Base-by-base conservation (phyloP, 2,113 vertebrate genomes). In the Lipophrys pholis region DNA sequence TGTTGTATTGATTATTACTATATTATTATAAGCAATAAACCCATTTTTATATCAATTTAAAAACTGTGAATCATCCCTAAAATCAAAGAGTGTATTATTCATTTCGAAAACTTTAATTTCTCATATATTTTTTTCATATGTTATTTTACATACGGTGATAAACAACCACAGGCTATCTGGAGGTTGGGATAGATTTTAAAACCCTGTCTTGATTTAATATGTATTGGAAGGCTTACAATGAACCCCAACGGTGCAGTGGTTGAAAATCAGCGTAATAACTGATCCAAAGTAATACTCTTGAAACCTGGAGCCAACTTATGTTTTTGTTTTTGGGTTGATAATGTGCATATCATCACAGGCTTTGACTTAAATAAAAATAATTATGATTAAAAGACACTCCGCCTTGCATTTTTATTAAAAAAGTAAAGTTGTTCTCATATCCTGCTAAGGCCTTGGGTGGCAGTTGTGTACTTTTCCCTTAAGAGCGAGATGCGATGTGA, bases 171-270 rank as follows among this genome's bases (percentile, higher is more conserved):
- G 48, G 76, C 40, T 66, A 17, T 65, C 43, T 45, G 62, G 69
- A 21, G 53, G 61, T 65, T 41, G 39, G 30, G 60, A 66, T 36
- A 66, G 15, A 67, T 56, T 64, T 69, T 14, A 62, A 64, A 46
- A 59, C 48, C 21, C 30, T 11, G 42, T 70, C 38, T 50, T 75
- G 56, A 78, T 75, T 75, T 54, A 16, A 49, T 42, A 52, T 62
- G 49, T 16, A 35, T 55, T 6, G n/a, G n/a, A 30, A 14, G 48
- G 63, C 63, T 73, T 51, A 46, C 6, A 56, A 51, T 30, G 57
- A 78, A 67, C 48, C 55, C 36, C 40, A 45, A 53, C 30, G 39
- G 51, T 15, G 21, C 38, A 65, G 64, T 43, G 49, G 40, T 55
- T 30, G 69, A 73, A 59, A 54, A 45, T 45, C 60, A 75, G 57